Evolutionary conservation across 1,140 invertebrate species (phyloP), one percentile per base, ranked within the genome.

Genomic region (Brachionus rubens): DNA sequence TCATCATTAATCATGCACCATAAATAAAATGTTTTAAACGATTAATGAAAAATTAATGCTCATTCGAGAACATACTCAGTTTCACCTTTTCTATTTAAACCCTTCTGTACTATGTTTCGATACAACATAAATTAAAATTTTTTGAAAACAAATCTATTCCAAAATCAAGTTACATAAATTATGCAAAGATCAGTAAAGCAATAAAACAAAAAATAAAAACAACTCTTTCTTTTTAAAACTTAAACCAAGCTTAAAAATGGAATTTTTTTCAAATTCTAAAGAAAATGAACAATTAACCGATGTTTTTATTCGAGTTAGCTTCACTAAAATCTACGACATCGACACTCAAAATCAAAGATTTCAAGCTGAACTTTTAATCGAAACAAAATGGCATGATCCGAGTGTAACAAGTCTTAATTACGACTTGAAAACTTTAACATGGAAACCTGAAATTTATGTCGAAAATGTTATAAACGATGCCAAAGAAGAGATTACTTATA

Each of bases 321-420:
- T 70, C 50, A 48, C 46, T 10, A 48, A 48, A 50, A 70, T 70
- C 1, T 30, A 48, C 12, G 65, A 70, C 3, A 56, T 75, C 6
- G 72, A 75, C 43, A 75, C 72, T 16, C 5, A 56, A 26, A 75
- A 75, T 75, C 48, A 75, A 30, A 24, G 48, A 75, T 75, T 54
- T 75, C 72, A 75, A 10, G 72, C 72, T 6, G 48, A 75, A 56
- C 26, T 54, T 21, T 3, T 48, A 21, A 56, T 75, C n/a, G 72
- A 75, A 46, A 41, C 72, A 1, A 54, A 48, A 54, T 75, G 72
- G 72, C 10, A 14, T 41, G 68, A 48, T 26, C 30, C 68, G 4
- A 72, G 14, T 41, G 46, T 48, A 10, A 65, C 41, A 24, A 43
- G 6, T 9, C 2, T 26, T 9, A 65, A 65, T 41, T 24, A 65